These are phyloP conservation scores for Nomada ruficornis DNA, from an alignment of 2,888 invertebrate genomes.

Conservation along the genomic window DNA sequence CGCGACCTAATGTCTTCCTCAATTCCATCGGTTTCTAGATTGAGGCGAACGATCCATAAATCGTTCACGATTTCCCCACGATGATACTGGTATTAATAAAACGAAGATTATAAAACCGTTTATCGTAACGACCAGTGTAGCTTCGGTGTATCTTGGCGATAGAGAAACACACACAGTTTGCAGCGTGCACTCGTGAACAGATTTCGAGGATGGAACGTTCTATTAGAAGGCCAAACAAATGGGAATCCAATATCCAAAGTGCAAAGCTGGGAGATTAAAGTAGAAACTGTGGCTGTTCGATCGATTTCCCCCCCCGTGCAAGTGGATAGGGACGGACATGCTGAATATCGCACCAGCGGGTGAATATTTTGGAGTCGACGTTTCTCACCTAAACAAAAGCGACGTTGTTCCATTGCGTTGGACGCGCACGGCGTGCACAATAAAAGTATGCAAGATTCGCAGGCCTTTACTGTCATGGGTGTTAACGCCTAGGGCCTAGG, in stretches of 20 bases:
- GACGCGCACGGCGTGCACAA: not conserved
- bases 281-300: constrained; percentile 2
- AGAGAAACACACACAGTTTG: not conserved
- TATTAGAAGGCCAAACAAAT: constrained; percentile 1
- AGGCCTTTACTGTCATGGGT: constrained; percentile 31
- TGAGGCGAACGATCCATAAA: constrained; percentile 21
- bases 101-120: not conserved
- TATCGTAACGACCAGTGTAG: not conserved
- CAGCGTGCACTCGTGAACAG: constrained; percentile 10
- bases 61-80: not conserved
- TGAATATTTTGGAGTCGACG: not conserved
- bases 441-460: not conserved
- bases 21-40: constrained; percentile 25
- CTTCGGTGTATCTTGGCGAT: not conserved
- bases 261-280: constrained; percentile 17
- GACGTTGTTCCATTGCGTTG: not conserved
- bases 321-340: not conserved
- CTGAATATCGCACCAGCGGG: not conserved
- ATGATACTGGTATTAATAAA: not conserved
- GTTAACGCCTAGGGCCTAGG: not conserved
- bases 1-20: constrained; percentile 40
- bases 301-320: constrained; percentile 12
- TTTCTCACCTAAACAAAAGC: not conserved
- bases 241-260: constrained; percentile 38
- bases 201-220: not conserved